Percentiles rank a stretch among this genome's conserved stretches.
Evolutionary conservation across 1,140 invertebrate species (phyloP).

Genomic region (Heliconius melpomene): DNA sequence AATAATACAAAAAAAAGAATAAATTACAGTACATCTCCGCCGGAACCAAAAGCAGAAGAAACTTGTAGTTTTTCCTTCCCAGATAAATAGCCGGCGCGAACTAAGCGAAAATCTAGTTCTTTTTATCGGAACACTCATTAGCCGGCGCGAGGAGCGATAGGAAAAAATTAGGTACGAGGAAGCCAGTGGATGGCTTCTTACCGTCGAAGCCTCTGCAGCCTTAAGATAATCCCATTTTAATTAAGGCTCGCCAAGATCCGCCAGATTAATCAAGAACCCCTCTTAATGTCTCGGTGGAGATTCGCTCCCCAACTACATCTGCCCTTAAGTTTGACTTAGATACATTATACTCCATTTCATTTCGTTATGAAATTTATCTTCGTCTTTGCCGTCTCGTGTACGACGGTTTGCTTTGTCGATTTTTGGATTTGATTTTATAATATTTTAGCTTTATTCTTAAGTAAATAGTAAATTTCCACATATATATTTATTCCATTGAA

Average conservation of each 20-base stretch:
- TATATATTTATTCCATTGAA: no score
- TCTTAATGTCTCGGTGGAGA: conserved; percentile 40
- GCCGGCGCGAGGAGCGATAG: conserved; percentile 30
- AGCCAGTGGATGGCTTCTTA: conserved; percentile 26
- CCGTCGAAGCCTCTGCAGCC: conserved; percentile 40
- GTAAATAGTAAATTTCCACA: no score
- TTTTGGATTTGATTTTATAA: neutral
- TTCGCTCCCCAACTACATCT: conserved; percentile 38
- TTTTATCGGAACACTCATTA: conserved; percentile 42
- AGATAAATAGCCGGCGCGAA: conserved; percentile 21
- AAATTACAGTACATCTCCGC: neutral
- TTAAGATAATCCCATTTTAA: conserved; percentile 67
- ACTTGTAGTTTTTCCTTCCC: conserved; percentile 9
- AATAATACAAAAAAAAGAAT: neutral
- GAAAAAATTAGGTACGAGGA: conserved; percentile 36
- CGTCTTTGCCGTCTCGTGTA: neutral
- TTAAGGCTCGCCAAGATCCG: conserved; percentile 57
- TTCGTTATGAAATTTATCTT: conserved; percentile 22
- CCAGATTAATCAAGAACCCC: conserved; percentile 62
- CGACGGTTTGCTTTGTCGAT: neutral
- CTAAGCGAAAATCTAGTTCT: conserved; percentile 31
- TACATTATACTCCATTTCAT: conserved; percentile 21
- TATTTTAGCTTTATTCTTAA: neutral
- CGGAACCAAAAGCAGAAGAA: neutral
- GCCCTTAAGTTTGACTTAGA: conserved; percentile 35